Evolutionary conservation across 2,797 vertebrate species (phyloP).

Genomic region (Megaceryle alcyon): DNA sequence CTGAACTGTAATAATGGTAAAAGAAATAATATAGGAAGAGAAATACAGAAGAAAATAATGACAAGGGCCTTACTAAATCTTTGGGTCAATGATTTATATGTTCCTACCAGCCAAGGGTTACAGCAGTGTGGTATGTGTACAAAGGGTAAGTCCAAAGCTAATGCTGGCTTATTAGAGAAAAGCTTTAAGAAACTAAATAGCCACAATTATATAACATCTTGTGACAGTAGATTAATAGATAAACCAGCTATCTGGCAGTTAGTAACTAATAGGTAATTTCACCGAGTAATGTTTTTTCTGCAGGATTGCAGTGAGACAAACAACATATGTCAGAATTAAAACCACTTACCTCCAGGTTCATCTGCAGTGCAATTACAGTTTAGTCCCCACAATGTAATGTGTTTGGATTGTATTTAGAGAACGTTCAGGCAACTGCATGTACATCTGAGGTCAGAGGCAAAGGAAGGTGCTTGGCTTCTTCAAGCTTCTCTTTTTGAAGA

Average conservation of each 20-base stretch:
- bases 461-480: background rate
- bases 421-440: background rate
- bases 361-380: background rate
- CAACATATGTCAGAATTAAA: background rate
- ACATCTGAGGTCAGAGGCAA: background rate
- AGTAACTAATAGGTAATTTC: background rate
- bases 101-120: background rate
- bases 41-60: background rate
- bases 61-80: background rate
- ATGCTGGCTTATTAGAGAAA: background rate
- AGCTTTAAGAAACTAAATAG: background rate
- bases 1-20: background rate
- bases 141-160: background rate
- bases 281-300: background rate
- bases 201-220: background rate
- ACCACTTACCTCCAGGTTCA: background rate
- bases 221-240: background rate
- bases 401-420: background rate
- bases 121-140: background rate
- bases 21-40: background rate
- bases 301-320: background rate
- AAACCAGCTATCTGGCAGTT: background rate
- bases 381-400: background rate
- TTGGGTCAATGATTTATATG: background rate
- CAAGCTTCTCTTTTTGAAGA: background rate